Base-by-base conservation (phyloP, 1,140 invertebrate genomes). In the Nixonia krombeini region DNA sequence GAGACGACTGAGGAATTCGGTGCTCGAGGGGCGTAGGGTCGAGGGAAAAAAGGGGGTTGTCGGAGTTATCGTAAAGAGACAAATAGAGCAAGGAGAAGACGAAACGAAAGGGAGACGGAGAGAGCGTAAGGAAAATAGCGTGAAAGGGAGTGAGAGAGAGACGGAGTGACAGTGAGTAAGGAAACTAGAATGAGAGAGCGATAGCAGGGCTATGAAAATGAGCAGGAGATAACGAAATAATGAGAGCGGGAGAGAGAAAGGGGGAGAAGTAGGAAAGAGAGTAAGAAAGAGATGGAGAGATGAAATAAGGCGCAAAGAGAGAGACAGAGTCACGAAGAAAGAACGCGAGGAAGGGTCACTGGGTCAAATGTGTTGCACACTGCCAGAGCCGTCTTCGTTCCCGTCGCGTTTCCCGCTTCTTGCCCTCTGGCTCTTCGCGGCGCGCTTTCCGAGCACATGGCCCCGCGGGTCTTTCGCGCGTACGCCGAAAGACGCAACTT, bases 301-400 rank as follows among this genome's bases (percentile, higher is more conserved):
- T 17, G 10, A 35, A 26, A 18, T 33, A 10, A 38, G 15, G 25
- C 28, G 18, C 38, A 47, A 55, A n/a, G 13, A 57, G 26, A 40
- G 31, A 62, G 59, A 46, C 1, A 13, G 52, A 57, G 62, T 46
- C 35, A 61, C 50, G 55, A 53, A 57, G 63, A 72, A 50, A 69
- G 62, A 65, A 68, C 64, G 58, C 73, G 56, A 58, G 73, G 70
- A 70, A 78, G 75, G 81, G 79, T 85, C 76, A 84, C 80, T 84
- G 75, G 82, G 83, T 84, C 82, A 84, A 68, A 81, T 75, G 72
- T 74, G 73, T 70, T 72, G 69, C 70, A 69, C 53, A 65, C 55
- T 76, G 70, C 66, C 69, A 72, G 56, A 69, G 62, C 65, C 59
- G 61, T 55, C 45, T 59, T 64, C 56, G 33, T 62, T 73, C 65